Conservation (phyloP, 2,888 invertebrate genomes). For the Eupithecia exiguata region DNA sequence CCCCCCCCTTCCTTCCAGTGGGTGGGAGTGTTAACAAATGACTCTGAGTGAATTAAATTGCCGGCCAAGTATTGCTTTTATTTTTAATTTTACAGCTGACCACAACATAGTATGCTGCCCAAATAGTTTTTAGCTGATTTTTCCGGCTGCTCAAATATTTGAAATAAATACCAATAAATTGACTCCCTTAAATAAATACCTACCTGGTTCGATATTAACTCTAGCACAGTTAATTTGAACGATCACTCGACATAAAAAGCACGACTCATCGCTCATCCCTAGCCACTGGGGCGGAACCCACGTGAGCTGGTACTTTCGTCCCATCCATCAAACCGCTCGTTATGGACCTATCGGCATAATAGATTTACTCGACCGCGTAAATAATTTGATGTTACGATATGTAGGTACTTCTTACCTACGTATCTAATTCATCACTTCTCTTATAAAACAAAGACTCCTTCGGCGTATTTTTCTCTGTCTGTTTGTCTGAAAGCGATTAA, state of each 20-base stretch:
- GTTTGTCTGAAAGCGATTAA: neutral
- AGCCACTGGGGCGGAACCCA: slow-evolving; percentile 18
- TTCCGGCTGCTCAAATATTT: too few species aligned
- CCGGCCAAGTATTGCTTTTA: too few species aligned
- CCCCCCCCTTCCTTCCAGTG: too few species aligned
- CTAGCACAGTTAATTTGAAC: neutral
- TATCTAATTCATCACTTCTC: neutral
- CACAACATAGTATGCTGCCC: too few species aligned
- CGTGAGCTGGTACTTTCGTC: slow-evolving; percentile 18
- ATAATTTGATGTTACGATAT: slow-evolving; percentile 15
- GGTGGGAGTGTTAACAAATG: too few species aligned
- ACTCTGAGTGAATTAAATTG: too few species aligned
- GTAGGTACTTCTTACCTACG: neutral
- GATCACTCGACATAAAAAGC: slow-evolving; percentile 7
- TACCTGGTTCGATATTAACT: neutral
- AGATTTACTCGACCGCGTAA: slow-evolving; percentile 22
- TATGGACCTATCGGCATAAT: slow-evolving; percentile 25
- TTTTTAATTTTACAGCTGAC: too few species aligned
- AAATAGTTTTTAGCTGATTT: too few species aligned
- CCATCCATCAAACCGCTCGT: slow-evolving; percentile 30
- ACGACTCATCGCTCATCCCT: slow-evolving; percentile 27
- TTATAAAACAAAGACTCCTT: neutral
- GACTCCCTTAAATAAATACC: too few species aligned
- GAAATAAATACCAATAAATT: too few species aligned
- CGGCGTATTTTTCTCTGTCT: too few species aligned